Percentiles rank a stretch among this genome's conserved stretches.
Evolutionary conservation across 2,113 vertebrate species (phyloP).

Genomic region (Siniperca chuatsi): DNA sequence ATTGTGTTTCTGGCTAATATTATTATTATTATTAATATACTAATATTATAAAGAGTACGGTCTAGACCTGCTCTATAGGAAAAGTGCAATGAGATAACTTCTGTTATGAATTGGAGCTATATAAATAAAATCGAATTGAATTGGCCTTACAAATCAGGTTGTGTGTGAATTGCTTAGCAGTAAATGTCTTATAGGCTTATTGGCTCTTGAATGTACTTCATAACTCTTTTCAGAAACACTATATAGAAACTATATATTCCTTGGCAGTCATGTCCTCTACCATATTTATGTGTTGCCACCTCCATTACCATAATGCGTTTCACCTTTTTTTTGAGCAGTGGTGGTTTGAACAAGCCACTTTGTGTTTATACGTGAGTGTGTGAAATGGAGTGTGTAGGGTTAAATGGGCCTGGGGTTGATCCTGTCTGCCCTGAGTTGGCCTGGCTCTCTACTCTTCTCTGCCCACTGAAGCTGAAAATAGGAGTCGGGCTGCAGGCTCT

Average conservation of each 20-base stretch:
- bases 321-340: conserved; percentile 5
- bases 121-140: no score
- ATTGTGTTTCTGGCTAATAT: no score
- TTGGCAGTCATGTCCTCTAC: not conserved
- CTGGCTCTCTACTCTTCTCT: conserved; percentile 63
- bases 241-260: not conserved
- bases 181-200: not conserved
- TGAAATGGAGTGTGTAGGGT: conserved; percentile 50
- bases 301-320: not conserved
- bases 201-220: not conserved
- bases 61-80: no score
- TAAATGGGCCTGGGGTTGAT: conserved; percentile 67
- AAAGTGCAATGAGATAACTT: no score
- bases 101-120: no score
- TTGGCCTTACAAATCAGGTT: not conserved
- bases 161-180: not conserved
- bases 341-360: not conserved
- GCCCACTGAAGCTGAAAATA: conserved; percentile 83
- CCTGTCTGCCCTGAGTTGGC: conserved; percentile 65
- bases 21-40: no score
- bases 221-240: conserved; percentile 6
- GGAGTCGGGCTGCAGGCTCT: conserved; percentile 64
- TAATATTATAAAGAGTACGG: no score
- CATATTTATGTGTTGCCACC: not conserved
- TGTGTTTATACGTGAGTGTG: not conserved